phyloP scores from a whole-genome alignment of 2,888 invertebrate genomes.

The Ectemnius continuus region DNA sequence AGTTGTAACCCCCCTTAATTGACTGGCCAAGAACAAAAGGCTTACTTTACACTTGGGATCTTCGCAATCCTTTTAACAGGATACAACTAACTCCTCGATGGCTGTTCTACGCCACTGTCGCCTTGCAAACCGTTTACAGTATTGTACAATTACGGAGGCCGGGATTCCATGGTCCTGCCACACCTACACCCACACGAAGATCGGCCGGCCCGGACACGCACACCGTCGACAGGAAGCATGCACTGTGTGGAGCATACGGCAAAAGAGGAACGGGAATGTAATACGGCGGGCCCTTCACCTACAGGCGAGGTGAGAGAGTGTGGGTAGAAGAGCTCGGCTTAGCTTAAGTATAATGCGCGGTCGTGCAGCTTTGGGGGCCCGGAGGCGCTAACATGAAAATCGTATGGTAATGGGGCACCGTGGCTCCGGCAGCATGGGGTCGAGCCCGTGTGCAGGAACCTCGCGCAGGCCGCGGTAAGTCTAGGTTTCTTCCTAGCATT shows the following conservation, averaged over 20 bases:
- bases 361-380: slow-evolving; percentile 73
- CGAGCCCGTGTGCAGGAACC: slow-evolving; percentile 53
- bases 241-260: too few relatives aligned
- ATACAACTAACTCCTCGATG: background rate
- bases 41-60: too few relatives aligned
- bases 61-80: too few relatives aligned
- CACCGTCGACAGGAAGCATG: too few relatives aligned
- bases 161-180: slow-evolving; percentile 59
- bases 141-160: slow-evolving; percentile 60
- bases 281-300: too few relatives aligned
- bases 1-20: too few relatives aligned
- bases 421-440: slow-evolving; percentile 60
- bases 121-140: slow-evolving; percentile 57
- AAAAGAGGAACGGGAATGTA: too few relatives aligned
- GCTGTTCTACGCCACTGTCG: slow-evolving; percentile 41
- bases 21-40: too few relatives aligned
- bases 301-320: slow-evolving; percentile 13
- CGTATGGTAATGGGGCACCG: slow-evolving; percentile 73
- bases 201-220: slow-evolving; percentile 21
- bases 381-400: slow-evolving; percentile 76
- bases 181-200: slow-evolving; percentile 58
- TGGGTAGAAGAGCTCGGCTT: slow-evolving; percentile 37
- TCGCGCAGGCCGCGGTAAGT: slow-evolving; percentile 61
- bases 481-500: slow-evolving; percentile 67
- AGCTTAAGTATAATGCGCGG: slow-evolving; percentile 71